These are phyloP conservation scores for Condylura cristata DNA, from an alignment of 2,113 vertebrate species.

Conservation along the genomic window DNA sequence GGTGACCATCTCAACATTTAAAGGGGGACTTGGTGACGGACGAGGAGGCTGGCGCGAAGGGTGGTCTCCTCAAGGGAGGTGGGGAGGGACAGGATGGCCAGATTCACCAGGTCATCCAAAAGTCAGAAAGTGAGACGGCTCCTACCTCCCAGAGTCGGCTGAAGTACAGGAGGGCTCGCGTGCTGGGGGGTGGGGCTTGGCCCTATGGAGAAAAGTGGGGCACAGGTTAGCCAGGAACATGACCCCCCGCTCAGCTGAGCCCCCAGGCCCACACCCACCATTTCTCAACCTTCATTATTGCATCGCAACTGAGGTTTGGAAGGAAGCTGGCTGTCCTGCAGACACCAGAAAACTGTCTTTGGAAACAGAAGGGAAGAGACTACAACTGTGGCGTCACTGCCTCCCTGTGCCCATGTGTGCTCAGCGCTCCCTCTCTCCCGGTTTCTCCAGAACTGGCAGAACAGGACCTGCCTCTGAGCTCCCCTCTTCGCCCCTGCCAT, in stretches of 20 bases:
- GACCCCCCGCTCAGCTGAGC: not conserved
- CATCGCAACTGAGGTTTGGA: not conserved
- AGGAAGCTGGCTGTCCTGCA: not conserved
- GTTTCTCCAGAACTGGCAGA: not conserved
- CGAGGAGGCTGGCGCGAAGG: not conserved
- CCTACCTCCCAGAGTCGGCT: constrained; percentile 76
- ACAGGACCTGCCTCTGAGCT: not conserved
- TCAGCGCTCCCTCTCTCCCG: not conserved
- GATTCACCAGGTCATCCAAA: not conserved
- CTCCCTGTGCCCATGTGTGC: rapidly evolving
- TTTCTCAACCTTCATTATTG: not conserved
- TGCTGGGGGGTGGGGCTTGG: not conserved
- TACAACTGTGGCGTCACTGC: not conserved
- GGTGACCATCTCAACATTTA: not conserved
- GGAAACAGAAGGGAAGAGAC: not conserved
- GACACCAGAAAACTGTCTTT: not conserved
- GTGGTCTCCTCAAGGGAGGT: not conserved
- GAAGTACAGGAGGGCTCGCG: constrained; percentile 70
- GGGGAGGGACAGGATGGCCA: no score
- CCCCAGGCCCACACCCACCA: not conserved
- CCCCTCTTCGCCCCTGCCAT: not conserved
- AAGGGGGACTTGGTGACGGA: not conserved
- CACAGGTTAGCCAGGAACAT: constrained; percentile 5
- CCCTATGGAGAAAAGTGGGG: constrained; percentile 52
- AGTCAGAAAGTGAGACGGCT: not conserved